Evolutionary conservation across 1,140 invertebrate genomes (phyloP), one percentile per base, ranked within the genome.

Genomic region (Eumaeus atala): DNA sequence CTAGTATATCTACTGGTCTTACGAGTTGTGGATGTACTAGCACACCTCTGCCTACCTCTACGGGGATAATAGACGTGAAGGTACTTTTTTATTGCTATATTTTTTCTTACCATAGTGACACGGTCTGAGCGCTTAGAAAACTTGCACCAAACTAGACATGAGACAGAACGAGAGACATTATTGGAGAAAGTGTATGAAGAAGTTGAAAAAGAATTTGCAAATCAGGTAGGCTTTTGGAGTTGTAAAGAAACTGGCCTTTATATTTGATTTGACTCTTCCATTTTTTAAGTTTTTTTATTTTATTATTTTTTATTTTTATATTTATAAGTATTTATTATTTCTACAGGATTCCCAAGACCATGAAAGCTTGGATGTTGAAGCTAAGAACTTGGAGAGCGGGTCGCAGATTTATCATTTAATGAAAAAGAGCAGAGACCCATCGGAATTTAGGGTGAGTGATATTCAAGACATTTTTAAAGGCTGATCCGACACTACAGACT

Each of bases 111-210:
- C 68, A 14, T 61, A 88, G 87, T 83, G 9, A 88, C 83, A 0
- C 64, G 81, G 47, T 87, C 84, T 0, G 87, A 88, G 42, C 67
- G 81, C 6, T 42, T 85, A 40, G 84, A 87, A 57, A 59, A 74
- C 34, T 28, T 81, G 0, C 58, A 81, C 17, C 74, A 78, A 44
- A 68, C 71, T 21, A 79, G 80, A 35, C 70, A 66, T 21, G 87
- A 89, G 56, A 53, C 65, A 0, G 73, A 80, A 5, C 60, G 70
- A 50, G 79, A 84, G 48, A 59, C 48, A 1, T 51, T 74, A 12
- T 51, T 88, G 51, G 87, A 89, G 64, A 77, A 75, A 54, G 38
- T 89, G 0, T 88, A 87, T 56, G 78, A 84, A 40, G 76, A 87
- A 66, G 70, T 88, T 21, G 77, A 84, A 59, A 80, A 71, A 21